Conservation (phyloP, 2,797 vertebrate genomes). For the Heteromormyrus szaboi region DNA sequence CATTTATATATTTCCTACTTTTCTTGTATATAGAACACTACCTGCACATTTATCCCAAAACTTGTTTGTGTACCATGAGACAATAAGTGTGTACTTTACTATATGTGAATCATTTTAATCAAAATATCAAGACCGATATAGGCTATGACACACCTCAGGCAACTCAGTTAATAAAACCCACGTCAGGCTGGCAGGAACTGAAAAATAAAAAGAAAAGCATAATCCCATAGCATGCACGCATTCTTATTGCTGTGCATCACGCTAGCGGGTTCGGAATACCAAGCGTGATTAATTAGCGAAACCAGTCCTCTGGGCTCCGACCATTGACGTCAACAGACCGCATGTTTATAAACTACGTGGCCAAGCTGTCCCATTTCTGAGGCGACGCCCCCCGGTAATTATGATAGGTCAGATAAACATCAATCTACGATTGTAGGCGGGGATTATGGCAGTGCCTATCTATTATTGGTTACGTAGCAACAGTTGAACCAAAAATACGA, state of each 20-base stretch:
- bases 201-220: neutral
- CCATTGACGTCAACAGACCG: slow-evolving; percentile 57
- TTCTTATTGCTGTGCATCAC: neutral
- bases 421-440: neutral
- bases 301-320: neutral
- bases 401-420: neutral
- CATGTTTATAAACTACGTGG: slow-evolving; percentile 33
- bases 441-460: slow-evolving; percentile 4
- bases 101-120: neutral
- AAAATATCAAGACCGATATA: neutral
- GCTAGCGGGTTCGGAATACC: neutral
- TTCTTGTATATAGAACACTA: neutral
- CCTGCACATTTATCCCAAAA: neutral
- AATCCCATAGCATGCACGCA: neutral
- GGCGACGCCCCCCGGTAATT: neutral
- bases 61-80: neutral
- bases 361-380: slow-evolving; percentile 23
- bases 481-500: neutral
- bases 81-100: neutral
- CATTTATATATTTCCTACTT: neutral
- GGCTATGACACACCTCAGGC: neutral
- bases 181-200: neutral
- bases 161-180: neutral
- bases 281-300: neutral
- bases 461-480: neutral